Percentiles rank a stretch among this genome's conserved stretches.
Conservation (phyloP, 2,888 invertebrate genomes). For the Hesperia comma region DNA sequence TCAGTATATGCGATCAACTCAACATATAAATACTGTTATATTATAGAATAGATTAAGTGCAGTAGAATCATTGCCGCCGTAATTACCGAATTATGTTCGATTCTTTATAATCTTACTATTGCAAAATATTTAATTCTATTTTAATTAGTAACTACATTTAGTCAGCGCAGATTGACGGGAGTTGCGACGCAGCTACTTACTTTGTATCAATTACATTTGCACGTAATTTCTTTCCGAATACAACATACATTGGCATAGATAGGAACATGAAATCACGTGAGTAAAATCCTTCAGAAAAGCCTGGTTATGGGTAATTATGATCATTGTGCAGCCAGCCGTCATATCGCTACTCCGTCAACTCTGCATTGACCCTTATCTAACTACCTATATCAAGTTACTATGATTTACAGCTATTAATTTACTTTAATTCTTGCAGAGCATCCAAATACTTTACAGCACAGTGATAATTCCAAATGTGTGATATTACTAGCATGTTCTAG, state of each 20-base stretch:
- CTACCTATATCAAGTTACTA: conserved; percentile 9
- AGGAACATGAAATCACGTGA: too few relatives aligned
- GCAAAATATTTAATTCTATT: conserved; percentile 4
- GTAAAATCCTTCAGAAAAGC: too few relatives aligned
- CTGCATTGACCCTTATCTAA: background rate
- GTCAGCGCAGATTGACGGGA: background rate
- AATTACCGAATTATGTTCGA: background rate
- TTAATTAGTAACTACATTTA: background rate
- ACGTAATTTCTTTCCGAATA: too few relatives aligned
- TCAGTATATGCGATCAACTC: too few relatives aligned
- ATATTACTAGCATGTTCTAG: background rate
- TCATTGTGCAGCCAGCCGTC: background rate
- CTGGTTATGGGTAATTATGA: too few relatives aligned
- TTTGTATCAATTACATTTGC: too few relatives aligned
- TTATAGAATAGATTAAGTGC: background rate
- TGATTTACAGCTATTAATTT: conserved; percentile 19
- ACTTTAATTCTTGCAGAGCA: conserved; percentile 1
- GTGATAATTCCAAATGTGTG: background rate
- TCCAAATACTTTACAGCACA: background rate
- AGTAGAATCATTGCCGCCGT: conserved; percentile 6
- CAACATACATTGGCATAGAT: too few relatives aligned
- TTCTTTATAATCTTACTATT: conserved; percentile 2
- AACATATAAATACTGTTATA: background rate
- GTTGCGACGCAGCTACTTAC: background rate
- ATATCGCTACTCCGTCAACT: background rate